Base-by-base conservation (phyloP, 2,113 vertebrate genomes). In the Tupaia tana region DNA sequence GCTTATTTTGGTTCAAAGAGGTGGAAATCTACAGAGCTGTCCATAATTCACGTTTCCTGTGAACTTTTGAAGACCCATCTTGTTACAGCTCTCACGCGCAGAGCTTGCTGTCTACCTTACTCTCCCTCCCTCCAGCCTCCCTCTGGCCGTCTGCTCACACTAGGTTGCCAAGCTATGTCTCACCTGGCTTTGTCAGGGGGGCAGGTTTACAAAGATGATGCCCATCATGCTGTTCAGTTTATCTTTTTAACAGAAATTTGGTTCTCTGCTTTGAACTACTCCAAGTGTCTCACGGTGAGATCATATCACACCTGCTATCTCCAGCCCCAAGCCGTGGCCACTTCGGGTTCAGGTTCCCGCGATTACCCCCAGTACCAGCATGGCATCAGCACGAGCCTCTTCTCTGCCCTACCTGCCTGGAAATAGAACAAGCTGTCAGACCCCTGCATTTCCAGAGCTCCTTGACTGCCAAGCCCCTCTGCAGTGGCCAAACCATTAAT, bases 361-460 rank as follows among this genome's bases (percentile, higher is more conserved):
- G 27, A 13, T 8, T 2, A 74, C 6, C 22, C 15, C 27, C n/a
- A 7, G 25, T 7, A 16, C 66, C 59, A 63, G 58, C 3, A 11
- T 5, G 4, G 2, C 52, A 2, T 11, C 43, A 3, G 86, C 66
- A 4, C 14, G 7, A 4, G 64, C 29, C 15, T 71, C 43, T 54
- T 3, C 2, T 13, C 16, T 56, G 3, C 7, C 18, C 34, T 3
- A 8, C 75, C 20, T 27, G 4, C 20, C n/a, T 58, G 11, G 93
- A 77, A 24, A 52, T 0, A 31, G 64, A 24, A 0, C 0, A 0
- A 29, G 52, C 18, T 12, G 20, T 24, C 43, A 9, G n/a, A 19
- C 13, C 0, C 1, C 16, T 20, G 2, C 6, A 8, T 12, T 20
- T 31, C 67, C 81, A 10, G 0, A 0, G 29, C 15, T 7, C 11